Evolutionary conservation across 2,797 vertebrate genomes (phyloP).

Genomic region (Sciurus vulgaris): DNA sequence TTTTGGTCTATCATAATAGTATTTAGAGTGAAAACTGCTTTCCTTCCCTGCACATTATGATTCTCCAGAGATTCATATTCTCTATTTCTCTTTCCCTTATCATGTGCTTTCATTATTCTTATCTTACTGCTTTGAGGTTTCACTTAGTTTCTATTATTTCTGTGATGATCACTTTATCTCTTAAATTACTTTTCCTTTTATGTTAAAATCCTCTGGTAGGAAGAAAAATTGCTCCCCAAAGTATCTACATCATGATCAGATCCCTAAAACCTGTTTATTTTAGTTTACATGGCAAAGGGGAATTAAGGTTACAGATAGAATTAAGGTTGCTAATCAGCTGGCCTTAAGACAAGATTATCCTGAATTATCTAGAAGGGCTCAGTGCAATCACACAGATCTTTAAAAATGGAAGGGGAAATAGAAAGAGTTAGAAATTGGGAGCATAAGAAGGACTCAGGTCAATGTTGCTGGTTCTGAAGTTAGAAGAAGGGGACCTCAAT

Average conservation of each 20-base stretch:
- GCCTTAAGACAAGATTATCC: not conserved
- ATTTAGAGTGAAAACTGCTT: not conserved
- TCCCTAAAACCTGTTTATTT: not conserved
- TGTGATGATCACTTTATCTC: not conserved
- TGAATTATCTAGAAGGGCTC: not conserved
- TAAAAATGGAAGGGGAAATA: not conserved
- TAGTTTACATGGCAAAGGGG: not conserved
- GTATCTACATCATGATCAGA: not conserved
- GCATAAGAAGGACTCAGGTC: not conserved
- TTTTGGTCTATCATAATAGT: not conserved
- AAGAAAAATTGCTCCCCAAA: not conserved
- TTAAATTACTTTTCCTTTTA: not conserved
- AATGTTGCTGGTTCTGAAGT: too few species aligned
- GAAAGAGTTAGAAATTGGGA: not conserved
- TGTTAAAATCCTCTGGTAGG: not conserved
- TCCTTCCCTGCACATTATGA: not conserved
- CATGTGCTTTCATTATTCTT: not conserved
- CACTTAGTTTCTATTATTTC: not conserved
- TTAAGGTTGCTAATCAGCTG: not conserved
- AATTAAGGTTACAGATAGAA: not conserved
- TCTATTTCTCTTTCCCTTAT: not conserved
- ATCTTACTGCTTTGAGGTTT: not conserved
- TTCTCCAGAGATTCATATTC: not conserved
- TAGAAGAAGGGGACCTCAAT: rapidly evolving
- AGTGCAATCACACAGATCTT: not conserved